Evolutionary conservation across 2,888 invertebrate genomes (phyloP), one percentile per base, ranked within the genome.

Genomic region (Spialia ferax): DNA sequence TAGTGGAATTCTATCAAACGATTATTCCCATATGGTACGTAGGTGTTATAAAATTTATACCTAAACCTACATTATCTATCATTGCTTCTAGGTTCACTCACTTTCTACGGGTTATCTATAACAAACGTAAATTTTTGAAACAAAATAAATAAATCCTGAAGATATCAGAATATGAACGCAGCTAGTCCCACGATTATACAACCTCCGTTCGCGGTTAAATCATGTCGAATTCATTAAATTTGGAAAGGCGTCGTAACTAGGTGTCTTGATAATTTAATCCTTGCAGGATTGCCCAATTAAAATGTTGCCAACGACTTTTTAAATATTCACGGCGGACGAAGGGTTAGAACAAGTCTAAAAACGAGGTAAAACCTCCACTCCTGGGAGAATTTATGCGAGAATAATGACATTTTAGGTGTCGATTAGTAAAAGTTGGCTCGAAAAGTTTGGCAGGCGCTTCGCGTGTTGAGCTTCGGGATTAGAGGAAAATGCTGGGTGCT

Each of bases 241-340:
- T 82, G 80, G 81, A 86, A 78, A 83, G 86, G 85, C 84, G 87
- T 83, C 81, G 84, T 92, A 91, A 92, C 91, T 88, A 93, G 93
- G 93, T 93, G 93, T 91, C 93, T 93, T 93, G 91, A 93, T 93
- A 93, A 93, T 93, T 93, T 93, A 93, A 93, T 93, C 93, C 91
- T 86, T 84, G 79, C 89, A 82, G 87, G 89, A 88, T 91, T 88
- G 89, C 86, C 91, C 93, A 92, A 93, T 93, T 93, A 93, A 89
- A 90, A 87, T 88, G 87, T 91, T 90, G 83, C 86, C 89, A 89
- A 92, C 91, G 92, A 93, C 90, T 93, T 93, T 93, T 93, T 93
- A 93, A 93, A 93, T 93, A 93, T 93, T 92, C 90, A 89, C 76
- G 68, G 72, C 80, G 78, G 80, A 74, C 76, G 80, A 88, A 88